Evolutionary conservation across 2,888 invertebrate genomes (phyloP).

Genomic region (Nesidiocoris tenuis): DNA sequence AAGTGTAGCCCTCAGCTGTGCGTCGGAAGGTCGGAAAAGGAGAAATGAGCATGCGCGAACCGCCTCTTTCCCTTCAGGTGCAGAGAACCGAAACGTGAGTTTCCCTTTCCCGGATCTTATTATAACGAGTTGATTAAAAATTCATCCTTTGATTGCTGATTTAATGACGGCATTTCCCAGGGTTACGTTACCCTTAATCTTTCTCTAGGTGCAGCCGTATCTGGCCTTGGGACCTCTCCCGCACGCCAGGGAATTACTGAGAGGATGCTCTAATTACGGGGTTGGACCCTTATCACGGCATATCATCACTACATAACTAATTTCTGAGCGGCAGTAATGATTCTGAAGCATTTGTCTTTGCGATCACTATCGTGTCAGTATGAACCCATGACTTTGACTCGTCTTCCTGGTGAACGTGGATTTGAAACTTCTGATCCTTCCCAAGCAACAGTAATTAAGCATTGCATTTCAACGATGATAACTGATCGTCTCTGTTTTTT

Average conservation of each 20-base stretch:
- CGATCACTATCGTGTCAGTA: too few species aligned
- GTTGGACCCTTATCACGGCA: not conserved
- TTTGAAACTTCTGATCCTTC: too few species aligned
- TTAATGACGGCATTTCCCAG: constrained; percentile 22
- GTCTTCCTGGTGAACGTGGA: too few species aligned
- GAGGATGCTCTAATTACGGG: not conserved
- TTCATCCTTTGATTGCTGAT: constrained; percentile 20
- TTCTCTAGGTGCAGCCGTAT: not conserved
- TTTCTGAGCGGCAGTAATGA: too few species aligned
- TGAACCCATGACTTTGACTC: too few species aligned
- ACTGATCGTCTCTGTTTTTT: too few species aligned
- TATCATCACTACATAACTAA: too few species aligned
- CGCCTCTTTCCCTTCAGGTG: not conserved
- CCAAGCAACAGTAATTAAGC: too few species aligned
- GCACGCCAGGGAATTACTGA: not conserved
- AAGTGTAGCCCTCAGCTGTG: constrained; percentile 10
- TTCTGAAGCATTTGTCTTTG: too few species aligned
- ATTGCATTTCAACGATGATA: too few species aligned
- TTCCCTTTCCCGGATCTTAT: constrained; percentile 8
- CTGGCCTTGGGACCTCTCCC: not conserved
- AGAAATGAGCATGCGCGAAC: not conserved
- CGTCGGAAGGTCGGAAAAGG: not conserved
- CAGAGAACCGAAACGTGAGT: not conserved
- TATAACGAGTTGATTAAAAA: constrained; percentile 23
- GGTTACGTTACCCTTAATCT: constrained; percentile 1